Evolutionary conservation across 2,888 invertebrate genomes (phyloP), one percentile per base, ranked within the genome.

Genomic region (Strigamia maritima): DNA sequence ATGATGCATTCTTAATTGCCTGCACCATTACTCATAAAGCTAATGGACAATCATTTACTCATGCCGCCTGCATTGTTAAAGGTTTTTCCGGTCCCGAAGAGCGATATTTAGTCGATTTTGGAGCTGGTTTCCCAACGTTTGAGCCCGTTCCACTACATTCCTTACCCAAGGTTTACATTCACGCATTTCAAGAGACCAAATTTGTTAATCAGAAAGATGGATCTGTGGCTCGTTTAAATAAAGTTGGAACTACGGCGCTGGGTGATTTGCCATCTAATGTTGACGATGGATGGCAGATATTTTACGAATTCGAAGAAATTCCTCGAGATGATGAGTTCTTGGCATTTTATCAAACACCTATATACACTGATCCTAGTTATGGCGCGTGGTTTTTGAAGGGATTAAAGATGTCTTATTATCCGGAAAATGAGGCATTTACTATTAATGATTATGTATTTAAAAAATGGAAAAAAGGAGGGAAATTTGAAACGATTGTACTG

Each of bases 61-160:
- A 38, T n/a, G 38, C 76, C 19, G 24, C 24, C 2, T 38, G 40
- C 35, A 16, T 76, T 4, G 19, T 38, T 4, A 40, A 76, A n/a
- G 76, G 35, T 3, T 1, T 19, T n/a, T 16, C 19, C 6, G 3
- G 19, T 19, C n/a, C 54, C n/a, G 76, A 40, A 7, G 40, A 76
- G 8, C n/a, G 24, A 40, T 76, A 19, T 76, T 40, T 76, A 16
- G 76, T 76, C 16, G 76, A 76, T 26, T 22, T 76, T 35, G 76
- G 40, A 38, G n/a, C 40, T 19, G 40, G 76, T 38, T 76, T 76
- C 19, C 76, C 76, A 19, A 76, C 76, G 4, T 76, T 76, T 40
- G 76, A 76, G 12, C 76, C 76, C 16, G 22, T 76, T 0, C 76
- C 76, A 8, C 22, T 76, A 3, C 76, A 76, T 40, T 31, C n/a